These are phyloP conservation scores for Megathymus violae DNA, from an alignment of 1,140 invertebrate genomes.

Conservation along the genomic window DNA sequence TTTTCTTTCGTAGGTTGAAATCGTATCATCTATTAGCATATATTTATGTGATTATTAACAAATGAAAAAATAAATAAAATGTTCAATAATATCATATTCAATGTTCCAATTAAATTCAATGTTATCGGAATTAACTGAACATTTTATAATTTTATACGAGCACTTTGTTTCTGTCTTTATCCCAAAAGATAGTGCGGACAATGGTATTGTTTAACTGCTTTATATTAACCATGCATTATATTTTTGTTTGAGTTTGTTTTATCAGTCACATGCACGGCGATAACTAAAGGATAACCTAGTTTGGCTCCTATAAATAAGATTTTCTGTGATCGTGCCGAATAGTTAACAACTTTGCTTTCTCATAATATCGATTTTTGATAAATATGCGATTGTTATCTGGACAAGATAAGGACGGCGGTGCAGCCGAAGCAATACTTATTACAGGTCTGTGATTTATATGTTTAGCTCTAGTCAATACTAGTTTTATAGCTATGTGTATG, in stretches of 20 bases:
- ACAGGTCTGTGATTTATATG: constrained; percentile 60
- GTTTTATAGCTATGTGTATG: too few relatives aligned
- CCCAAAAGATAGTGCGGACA: constrained; percentile 2
- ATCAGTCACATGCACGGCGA: constrained; percentile 67
- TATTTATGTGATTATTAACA: too few relatives aligned
- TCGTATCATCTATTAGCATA: too few relatives aligned
- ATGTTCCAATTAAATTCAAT: too few relatives aligned
- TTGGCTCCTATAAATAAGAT: constrained; percentile 67
- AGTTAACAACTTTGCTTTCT: constrained; percentile 43
- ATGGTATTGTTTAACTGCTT: constrained; percentile 26
- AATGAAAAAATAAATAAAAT: too few relatives aligned
- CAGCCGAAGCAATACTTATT: constrained; percentile 58
- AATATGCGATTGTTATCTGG: constrained; percentile 65
- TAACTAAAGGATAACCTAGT: constrained; percentile 73
- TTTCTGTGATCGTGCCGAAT: constrained; percentile 48
- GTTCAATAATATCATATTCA: too few relatives aligned
- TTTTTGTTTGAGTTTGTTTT: constrained; percentile 55
- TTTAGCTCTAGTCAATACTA: too few relatives aligned
- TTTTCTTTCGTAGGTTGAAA: too few relatives aligned
- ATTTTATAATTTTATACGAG: too few relatives aligned
- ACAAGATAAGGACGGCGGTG: constrained; percentile 69
- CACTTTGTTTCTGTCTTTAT: too few relatives aligned
- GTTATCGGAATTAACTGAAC: too few relatives aligned
- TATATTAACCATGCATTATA: constrained; percentile 42
- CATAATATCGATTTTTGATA: constrained; percentile 35